These are phyloP conservation scores for Bugula neritina DNA, from an alignment of 2,888 invertebrate genomes.

Conservation along the genomic window DNA sequence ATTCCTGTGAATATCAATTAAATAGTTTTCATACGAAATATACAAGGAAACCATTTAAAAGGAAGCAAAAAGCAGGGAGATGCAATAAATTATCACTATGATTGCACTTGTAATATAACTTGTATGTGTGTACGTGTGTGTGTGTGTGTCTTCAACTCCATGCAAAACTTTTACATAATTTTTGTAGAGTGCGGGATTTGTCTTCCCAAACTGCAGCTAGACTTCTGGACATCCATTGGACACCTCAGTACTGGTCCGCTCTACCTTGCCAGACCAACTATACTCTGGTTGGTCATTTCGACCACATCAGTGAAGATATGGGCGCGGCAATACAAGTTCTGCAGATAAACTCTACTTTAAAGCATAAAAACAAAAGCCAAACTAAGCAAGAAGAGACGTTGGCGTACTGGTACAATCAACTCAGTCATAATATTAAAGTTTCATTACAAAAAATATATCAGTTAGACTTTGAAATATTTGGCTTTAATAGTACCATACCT, in stretches of 20 bases:
- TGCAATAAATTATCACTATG: no score
- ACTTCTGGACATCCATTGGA: constrained; percentile 18
- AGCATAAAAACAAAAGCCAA: not conserved
- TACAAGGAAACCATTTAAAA: no score
- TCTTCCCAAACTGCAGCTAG: not conserved
- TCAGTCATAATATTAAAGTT: not conserved
- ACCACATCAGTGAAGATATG: not conserved
- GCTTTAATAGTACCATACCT: constrained; percentile 19
- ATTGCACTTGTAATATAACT: no score
- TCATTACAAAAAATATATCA: not conserved
- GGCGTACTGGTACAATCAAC: constrained; percentile 13
- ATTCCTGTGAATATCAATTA: no score
- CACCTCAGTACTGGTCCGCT: constrained; percentile 8
- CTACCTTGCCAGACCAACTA: constrained; percentile 11
- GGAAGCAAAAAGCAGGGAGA: no score
- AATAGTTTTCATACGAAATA: no score
- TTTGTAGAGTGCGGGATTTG: not conserved
- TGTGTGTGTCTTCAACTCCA: not conserved
- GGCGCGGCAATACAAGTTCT: not conserved
- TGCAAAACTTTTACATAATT: not conserved
- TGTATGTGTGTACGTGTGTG: not conserved
- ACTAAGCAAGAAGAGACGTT: not conserved
- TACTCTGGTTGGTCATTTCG: constrained; percentile 8
- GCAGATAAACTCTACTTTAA: not conserved
- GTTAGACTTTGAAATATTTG: not conserved